Evolutionary conservation across 2,797 vertebrate species (phyloP).

Genomic region (Alca torda): DNA sequence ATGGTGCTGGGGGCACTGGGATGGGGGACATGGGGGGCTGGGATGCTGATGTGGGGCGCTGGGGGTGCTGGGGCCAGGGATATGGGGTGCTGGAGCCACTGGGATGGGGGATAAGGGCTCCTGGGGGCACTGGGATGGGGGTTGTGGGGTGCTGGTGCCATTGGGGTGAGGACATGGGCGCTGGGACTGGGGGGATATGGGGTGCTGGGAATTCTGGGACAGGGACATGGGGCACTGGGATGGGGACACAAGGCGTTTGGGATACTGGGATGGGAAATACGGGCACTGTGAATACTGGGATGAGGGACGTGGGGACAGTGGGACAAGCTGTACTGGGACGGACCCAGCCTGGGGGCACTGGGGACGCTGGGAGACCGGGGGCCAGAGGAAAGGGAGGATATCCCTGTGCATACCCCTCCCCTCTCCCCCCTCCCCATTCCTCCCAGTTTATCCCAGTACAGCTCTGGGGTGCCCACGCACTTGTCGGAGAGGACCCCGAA

Average conservation of each 20-base stretch:
- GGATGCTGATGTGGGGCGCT: not conserved
- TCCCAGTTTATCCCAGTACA: not conserved
- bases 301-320: not conserved
- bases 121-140: not conserved
- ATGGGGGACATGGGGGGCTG: not conserved
- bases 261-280: fast-evolving
- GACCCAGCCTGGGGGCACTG: not conserved
- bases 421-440: not conserved
- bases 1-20: not conserved
- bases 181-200: not conserved
- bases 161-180: not conserved
- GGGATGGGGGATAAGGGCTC: not conserved
- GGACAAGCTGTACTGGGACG: not conserved
- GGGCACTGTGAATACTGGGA: not conserved
- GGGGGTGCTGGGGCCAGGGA: not conserved
- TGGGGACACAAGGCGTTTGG: not conserved
- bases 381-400: fast-evolving
- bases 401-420: too few relatives aligned
- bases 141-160: fast-evolving
- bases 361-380: not conserved
- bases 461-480: conserved; percentile 25
- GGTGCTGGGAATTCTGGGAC: not conserved
- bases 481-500: conserved; percentile 85
- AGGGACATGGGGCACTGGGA: not conserved
- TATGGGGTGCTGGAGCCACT: too few relatives aligned